A percentile compares a stretch with the other conserved stretches of the same genome.
Conservation (phyloP, 2,888 invertebrate genomes). For the Serripes groenlandicus region DNA sequence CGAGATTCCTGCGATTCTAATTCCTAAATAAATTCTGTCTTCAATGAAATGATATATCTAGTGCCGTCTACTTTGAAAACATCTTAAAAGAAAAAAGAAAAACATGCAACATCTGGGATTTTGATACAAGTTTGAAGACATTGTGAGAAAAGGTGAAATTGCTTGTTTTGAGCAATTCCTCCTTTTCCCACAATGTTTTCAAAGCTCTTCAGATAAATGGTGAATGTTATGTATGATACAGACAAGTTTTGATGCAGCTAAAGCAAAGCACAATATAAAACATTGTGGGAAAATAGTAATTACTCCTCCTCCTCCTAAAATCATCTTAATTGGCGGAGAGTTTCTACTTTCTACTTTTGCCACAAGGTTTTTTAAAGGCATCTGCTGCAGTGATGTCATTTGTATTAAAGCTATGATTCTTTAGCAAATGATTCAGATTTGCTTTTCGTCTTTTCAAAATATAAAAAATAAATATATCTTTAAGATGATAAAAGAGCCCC, state of each 20-base stretch:
- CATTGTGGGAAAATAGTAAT: no score
- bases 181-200: not conserved
- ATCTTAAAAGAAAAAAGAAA: not conserved
- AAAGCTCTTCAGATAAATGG: not conserved
- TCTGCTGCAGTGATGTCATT: no score
- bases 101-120: not conserved
- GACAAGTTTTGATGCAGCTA: no score
- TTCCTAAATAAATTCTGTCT: not conserved
- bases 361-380: not conserved
- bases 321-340: not conserved
- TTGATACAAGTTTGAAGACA: not conserved
- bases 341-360: not conserved
- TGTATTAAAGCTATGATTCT: no score
- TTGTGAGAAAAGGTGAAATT: not conserved
- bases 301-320: no score
- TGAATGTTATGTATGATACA: not conserved
- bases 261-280: no score
- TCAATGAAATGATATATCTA: no score
- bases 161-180: no score
- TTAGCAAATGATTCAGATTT: no score
- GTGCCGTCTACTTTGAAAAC: not conserved
- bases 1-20: not conserved
- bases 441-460: no score
- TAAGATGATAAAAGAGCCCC: no score
- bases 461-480: no score